phyloP scores from a whole-genome alignment of 2,797 vertebrate genomes.

The Rhincodon typus region DNA sequence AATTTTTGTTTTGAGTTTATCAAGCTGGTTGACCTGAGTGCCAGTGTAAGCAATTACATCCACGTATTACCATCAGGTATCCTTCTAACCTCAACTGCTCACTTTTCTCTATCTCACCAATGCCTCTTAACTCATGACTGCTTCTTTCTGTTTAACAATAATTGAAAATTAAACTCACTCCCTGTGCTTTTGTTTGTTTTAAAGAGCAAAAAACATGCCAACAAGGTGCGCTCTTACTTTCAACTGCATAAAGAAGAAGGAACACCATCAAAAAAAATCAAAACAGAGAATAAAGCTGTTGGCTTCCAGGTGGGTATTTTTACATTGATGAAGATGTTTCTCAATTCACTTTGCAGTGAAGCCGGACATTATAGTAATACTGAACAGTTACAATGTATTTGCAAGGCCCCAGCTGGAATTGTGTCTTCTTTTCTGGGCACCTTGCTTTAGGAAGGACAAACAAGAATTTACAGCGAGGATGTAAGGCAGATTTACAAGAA shows the following conservation, averaged over 20 bases:
- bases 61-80: background rate
- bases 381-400: background rate
- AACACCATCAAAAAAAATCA: slow-evolving; percentile 42
- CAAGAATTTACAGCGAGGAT: background rate
- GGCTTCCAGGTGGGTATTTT: slow-evolving; percentile 53
- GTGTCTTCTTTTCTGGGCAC: background rate
- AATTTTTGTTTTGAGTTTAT: background rate
- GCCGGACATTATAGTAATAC: background rate
- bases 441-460: background rate
- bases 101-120: background rate
- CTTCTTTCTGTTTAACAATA: background rate
- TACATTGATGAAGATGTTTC: background rate
- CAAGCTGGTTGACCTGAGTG: background rate
- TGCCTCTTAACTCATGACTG: background rate
- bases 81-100: background rate
- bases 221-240: slow-evolving; percentile 66
- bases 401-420: background rate
- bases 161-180: background rate
- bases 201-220: slow-evolving; percentile 77
- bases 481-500: background rate
- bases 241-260: slow-evolving; percentile 55
- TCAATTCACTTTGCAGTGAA: background rate
- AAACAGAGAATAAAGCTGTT: slow-evolving; percentile 38
- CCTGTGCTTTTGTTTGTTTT: slow-evolving; percentile 39
- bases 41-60: background rate